These are phyloP conservation scores for Pantherophis vulpinus DNA, from an alignment of 2,797 vertebrate genomes.

Conservation along the genomic window DNA sequence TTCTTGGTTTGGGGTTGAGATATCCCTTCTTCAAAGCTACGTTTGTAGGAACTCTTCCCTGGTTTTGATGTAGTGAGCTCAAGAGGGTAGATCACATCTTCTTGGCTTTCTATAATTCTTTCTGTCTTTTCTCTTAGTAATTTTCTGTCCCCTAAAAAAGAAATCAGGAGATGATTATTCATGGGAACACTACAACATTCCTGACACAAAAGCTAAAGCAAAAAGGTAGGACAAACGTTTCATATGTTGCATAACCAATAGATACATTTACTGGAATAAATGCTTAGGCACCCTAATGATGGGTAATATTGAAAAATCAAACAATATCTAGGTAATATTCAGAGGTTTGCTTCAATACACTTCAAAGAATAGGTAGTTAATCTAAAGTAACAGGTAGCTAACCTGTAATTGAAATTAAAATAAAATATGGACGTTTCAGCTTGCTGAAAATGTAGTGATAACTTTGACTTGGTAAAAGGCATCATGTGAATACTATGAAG, in stretches of 20 bases:
- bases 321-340: conserved; percentile 51
- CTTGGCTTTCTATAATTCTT: conserved; percentile 71
- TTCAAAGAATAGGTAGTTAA: conserved; percentile 53
- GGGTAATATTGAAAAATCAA: conserved; percentile 48
- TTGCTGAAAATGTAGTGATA: conserved; percentile 57
- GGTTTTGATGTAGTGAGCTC: conserved; percentile 75
- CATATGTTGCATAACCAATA: conserved; percentile 24
- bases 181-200: conserved; percentile 48
- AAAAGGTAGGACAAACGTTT: conserved; percentile 45
- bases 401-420: conserved; percentile 39
- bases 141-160: conserved; percentile 77
- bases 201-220: conserved; percentile 63
- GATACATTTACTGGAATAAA: conserved; percentile 40
- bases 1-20: conserved; percentile 84
- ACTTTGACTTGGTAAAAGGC: conserved; percentile 73
- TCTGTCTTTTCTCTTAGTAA: conserved; percentile 74
- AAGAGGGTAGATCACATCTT: conserved; percentile 73
- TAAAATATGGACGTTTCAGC: background rate
- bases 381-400: conserved; percentile 44
- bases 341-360: conserved; percentile 48
- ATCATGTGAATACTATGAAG: conserved; percentile 45
- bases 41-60: conserved; percentile 78
- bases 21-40: conserved; percentile 79
- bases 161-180: conserved; percentile 74
- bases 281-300: conserved; percentile 27